Conservation (phyloP, 2,888 invertebrate genomes). For the Sisyra nigra region DNA sequence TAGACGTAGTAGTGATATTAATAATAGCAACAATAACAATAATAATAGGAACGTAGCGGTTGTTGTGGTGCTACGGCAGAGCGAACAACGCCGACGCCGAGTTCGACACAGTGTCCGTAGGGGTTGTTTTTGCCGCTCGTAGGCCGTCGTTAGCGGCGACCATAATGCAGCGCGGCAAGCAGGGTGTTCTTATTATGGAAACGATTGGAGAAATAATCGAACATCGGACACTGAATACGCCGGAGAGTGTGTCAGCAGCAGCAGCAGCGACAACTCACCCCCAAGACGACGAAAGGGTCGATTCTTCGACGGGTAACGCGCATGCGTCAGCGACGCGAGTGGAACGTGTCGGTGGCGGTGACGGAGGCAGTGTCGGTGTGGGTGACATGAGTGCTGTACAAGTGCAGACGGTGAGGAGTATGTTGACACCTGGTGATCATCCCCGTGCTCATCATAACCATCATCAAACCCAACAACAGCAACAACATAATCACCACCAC, state of each 20-base stretch:
- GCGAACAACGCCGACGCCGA: no score
- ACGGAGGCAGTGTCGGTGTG: conserved; percentile 26
- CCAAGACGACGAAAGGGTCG: conserved; percentile 9
- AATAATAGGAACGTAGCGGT: no score
- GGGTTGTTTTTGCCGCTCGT: neutral
- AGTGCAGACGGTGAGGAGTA: neutral
- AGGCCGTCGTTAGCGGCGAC: neutral
- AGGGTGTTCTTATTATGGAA: conserved; percentile 26
- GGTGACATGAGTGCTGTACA: conserved; percentile 13
- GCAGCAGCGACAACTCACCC: conserved; percentile 9
- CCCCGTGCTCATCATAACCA: neutral
- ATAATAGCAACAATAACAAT: no score
- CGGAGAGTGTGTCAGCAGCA: conserved; percentile 4
- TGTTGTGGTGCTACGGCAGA: no score
- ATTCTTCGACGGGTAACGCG: conserved; percentile 7
- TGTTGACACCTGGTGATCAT: neutral
- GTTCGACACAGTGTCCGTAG: no score
- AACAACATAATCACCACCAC: conserved; percentile 2
- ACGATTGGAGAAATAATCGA: conserved; percentile 42
- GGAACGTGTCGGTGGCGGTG: conserved; percentile 24
- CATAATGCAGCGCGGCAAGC: conserved; percentile 2
- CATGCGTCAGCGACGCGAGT: conserved; percentile 2
- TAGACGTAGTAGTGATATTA: no score
- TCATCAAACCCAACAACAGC: conserved; percentile 1
- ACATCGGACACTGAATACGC: conserved; percentile 24